A percentile compares a stretch with the other conserved stretches of the same genome.
phyloP scores from a whole-genome alignment of 1,140 invertebrate species.

The Lordiphosa collinella region DNA sequence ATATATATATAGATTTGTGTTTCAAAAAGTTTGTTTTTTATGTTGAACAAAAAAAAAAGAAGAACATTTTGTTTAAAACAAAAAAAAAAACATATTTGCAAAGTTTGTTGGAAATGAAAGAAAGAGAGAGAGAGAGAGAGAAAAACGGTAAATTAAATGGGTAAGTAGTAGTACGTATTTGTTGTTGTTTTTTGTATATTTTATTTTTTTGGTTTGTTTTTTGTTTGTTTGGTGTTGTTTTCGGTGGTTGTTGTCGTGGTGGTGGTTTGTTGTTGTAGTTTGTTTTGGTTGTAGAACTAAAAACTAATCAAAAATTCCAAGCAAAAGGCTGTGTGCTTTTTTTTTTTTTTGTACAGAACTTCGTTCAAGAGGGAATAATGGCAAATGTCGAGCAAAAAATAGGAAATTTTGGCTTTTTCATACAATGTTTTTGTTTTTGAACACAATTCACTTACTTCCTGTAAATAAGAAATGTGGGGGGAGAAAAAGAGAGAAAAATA shows the following conservation, averaged over 20 bases:
- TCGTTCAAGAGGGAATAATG: background rate
- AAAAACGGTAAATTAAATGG: constrained; percentile 57
- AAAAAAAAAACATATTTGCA: constrained; percentile 56
- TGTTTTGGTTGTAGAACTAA: constrained; percentile 34
- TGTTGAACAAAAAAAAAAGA: constrained; percentile 43
- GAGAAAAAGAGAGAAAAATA: constrained; percentile 59
- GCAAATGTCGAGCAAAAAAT: constrained; percentile 26
- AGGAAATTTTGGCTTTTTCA: constrained; percentile 23
- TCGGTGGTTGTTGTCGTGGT: constrained; percentile 52
- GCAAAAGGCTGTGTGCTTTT: constrained; percentile 34
- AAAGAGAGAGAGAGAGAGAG: constrained; percentile 49
- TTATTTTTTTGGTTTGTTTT: constrained; percentile 31
- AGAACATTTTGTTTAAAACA: constrained; percentile 71
- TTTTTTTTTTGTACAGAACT: constrained; percentile 24
- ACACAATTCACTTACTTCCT: constrained; percentile 76
- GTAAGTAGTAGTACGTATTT: constrained; percentile 58
- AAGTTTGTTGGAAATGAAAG: constrained; percentile 57
- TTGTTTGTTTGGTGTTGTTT: constrained; percentile 32
- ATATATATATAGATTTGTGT: background rate
- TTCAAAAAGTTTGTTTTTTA: constrained; percentile 19
- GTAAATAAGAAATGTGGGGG: constrained; percentile 51
- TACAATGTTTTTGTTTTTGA: constrained; percentile 32
- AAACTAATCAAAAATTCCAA: constrained; percentile 50
- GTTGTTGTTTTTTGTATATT: constrained; percentile 55
- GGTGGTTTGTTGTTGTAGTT: constrained; percentile 61